phyloP scores from a whole-genome alignment of 2,888 invertebrate species.

The Norana najaformis region DNA sequence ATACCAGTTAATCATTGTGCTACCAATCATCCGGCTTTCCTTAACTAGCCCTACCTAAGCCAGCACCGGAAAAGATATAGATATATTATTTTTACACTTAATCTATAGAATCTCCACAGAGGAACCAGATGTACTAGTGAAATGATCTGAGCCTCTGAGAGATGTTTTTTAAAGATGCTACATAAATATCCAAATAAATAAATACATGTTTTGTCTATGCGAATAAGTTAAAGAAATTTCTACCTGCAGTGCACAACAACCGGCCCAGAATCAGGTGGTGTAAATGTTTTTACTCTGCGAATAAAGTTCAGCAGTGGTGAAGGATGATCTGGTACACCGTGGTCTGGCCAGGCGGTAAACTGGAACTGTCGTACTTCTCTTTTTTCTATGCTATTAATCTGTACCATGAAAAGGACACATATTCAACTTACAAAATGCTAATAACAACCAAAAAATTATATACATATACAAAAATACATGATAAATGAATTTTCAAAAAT shows the following conservation, averaged over 20 bases:
- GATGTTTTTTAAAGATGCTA: background rate
- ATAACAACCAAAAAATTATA: background rate
- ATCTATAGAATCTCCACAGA: too few species aligned
- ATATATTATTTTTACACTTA: too few species aligned
- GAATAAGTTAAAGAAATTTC: background rate
- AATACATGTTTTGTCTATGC: background rate
- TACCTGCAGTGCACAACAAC: slow-evolving; percentile 86
- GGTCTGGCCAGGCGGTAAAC: slow-evolving; percentile 99
- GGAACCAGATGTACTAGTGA: background rate
- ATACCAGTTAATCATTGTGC: too few species aligned
- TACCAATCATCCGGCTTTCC: too few species aligned
- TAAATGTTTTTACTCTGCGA: slow-evolving; percentile 77
- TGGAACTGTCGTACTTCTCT: slow-evolving; percentile 95
- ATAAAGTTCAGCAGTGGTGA: slow-evolving; percentile 97
- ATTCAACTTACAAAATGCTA: background rate
- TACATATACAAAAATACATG: too few species aligned
- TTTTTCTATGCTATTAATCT: slow-evolving; percentile 65
- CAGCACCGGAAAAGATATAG: too few species aligned
- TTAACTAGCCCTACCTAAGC: too few species aligned
- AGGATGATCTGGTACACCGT: slow-evolving; percentile 96
- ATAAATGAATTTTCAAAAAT: background rate
- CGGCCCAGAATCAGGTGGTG: slow-evolving; percentile 88
- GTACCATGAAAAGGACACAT: slow-evolving; percentile 25
- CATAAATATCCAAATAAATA: background rate
- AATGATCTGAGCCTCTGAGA: background rate